These are phyloP conservation scores for Sebastes iracundus DNA, from an alignment of 2,797 vertebrate genomes.

Conservation along the genomic window DNA sequence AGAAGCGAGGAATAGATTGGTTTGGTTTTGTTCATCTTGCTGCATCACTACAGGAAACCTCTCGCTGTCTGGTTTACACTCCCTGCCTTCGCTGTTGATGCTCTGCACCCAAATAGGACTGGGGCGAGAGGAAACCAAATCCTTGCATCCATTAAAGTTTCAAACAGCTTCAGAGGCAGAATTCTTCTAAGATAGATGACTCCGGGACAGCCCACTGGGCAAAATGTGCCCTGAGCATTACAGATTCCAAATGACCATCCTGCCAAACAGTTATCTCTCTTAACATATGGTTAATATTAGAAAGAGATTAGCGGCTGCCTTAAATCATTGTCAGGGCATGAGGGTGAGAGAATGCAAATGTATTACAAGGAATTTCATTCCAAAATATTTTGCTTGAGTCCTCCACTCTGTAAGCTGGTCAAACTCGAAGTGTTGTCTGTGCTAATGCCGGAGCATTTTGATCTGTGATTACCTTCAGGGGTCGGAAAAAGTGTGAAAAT, in stretches of 20 bases:
- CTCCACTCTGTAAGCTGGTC: not conserved
- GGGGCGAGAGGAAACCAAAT: conserved; percentile 35
- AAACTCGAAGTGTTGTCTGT: conserved; percentile 9
- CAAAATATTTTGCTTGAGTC: conserved; percentile 27
- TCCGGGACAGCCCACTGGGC: conserved; percentile 37
- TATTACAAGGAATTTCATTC: conserved; percentile 1
- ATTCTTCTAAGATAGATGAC: conserved; percentile 34
- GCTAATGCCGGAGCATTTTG: conserved; percentile 18
- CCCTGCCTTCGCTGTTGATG: conserved; percentile 9
- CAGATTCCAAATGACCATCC: conserved; percentile 39
- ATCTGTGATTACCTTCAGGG: conserved; percentile 51
- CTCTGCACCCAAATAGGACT: conserved; percentile 17
- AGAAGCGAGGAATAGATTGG: not conserved
- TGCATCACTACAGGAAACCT: not conserved
- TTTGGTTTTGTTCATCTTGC: conserved; percentile 8
- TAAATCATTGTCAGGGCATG: conserved; percentile 30
- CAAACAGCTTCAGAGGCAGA: conserved; percentile 34
- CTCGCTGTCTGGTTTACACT: conserved; percentile 3
- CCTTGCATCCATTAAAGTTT: conserved; percentile 42
- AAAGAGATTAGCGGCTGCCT: conserved; percentile 45
- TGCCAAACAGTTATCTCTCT: conserved; percentile 52
- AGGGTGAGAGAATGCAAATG: conserved; percentile 35
- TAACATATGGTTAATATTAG: conserved; percentile 58
- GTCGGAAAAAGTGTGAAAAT: conserved; percentile 36
- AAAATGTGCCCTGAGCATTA: conserved; percentile 37